Percentiles rank a stretch among this genome's conserved stretches.
Conservation (phyloP, 2,797 vertebrate species). For the Paguma larvata region DNA sequence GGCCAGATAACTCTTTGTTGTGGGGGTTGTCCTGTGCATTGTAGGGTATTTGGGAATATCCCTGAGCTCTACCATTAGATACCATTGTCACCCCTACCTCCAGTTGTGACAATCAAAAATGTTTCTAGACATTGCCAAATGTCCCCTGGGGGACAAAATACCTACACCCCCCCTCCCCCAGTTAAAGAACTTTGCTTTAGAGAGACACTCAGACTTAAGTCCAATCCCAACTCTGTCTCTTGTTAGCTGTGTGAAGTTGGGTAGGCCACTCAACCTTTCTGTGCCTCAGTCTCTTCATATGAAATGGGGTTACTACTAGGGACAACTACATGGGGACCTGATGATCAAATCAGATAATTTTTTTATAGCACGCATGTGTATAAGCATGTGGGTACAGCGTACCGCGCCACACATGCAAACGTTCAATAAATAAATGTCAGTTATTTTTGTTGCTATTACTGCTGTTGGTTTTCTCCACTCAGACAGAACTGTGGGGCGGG, state of each 20-base stretch:
- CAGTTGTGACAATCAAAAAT: background rate
- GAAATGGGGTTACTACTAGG: background rate
- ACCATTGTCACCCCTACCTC: background rate
- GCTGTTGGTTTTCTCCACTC: background rate
- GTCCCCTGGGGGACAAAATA: background rate
- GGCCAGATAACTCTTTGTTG: background rate
- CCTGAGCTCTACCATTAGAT: background rate
- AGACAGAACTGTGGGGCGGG: background rate
- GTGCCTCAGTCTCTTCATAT: background rate
- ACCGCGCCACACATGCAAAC: background rate
- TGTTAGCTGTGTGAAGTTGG: background rate
- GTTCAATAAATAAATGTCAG: background rate
- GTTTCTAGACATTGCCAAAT: background rate
- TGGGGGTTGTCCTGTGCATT: background rate
- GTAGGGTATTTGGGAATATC: background rate
- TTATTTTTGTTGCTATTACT: background rate
- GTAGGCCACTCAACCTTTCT: background rate
- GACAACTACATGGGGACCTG: background rate
- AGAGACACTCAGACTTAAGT: background rate
- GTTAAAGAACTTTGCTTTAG: background rate
- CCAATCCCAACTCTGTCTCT: background rate
- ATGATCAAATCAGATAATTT: background rate
- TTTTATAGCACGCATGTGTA: background rate
- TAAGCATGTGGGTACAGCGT: background rate
- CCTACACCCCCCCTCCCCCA: too few species aligned